Base-by-base conservation (phyloP, 2,888 invertebrate species). In the Actias luna region DNA sequence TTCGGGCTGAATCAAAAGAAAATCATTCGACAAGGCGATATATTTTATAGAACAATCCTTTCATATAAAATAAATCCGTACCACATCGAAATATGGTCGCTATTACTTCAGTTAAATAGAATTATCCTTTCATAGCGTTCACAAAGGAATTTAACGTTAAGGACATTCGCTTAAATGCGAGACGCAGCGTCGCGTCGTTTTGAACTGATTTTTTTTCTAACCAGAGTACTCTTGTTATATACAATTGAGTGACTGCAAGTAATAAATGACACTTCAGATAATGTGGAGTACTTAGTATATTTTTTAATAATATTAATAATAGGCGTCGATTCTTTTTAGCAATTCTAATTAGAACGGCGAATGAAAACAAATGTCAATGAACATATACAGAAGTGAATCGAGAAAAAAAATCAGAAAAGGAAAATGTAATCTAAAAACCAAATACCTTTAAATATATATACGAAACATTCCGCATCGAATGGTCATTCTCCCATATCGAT, bases 101-200 rank as follows among this genome's bases (percentile, higher is more conserved):
- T 29, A 29, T 29, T 55, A 29, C 29, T 55, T 55, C n/a, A 8
- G 2, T n/a, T 16, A 29, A 29, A 29, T n/a, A 61, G 58, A 36
- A 58, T 58, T 61, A 64, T 63, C 77, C 76, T 77, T 78, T 74
- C 58, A 29, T n/a, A 63, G 72, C 68, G 74, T 77, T 74, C 78
- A 77, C 75, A 80, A 77, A 77, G 73, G 67, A 73, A 69, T 69
- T 71, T 70, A 73, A 70, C 72, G 70, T 68, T 67, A 69, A 75
- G 78, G 79, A 76, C 74, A 68, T 77, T 75, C 67, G 59, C 58
- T 65, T 70, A 79, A 81, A 82, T 79, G 78, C 72, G 74, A 77
- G n/a, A n/a, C n/a, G n/a, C n/a, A n/a, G n/a, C 72, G 27, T 52
- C 27, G 27, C 16, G 52, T 80, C 79, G 77, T 77, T 78, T 46